Percentiles rank a stretch among this genome's conserved stretches.
Conservation (phyloP, 2,888 invertebrate species). For the Eupithecia dodoneata region DNA sequence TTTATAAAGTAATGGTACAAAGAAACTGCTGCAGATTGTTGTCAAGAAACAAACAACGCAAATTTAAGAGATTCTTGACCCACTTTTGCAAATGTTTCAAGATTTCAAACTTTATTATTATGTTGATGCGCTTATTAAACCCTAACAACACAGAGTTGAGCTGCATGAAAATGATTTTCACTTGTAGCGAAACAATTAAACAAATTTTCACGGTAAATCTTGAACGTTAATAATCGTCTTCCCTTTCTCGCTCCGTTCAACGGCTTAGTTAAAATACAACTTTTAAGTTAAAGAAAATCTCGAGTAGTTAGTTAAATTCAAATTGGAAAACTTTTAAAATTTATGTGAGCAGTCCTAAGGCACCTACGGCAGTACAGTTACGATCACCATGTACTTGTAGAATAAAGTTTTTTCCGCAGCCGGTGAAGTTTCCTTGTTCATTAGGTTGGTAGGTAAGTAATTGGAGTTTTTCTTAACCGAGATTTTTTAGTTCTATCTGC, state of each 20-base stretch:
- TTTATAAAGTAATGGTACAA: background rate
- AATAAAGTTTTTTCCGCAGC: conserved; percentile 14
- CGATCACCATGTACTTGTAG: conserved; percentile 30
- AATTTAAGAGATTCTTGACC: background rate
- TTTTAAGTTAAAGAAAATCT: conserved; percentile 75
- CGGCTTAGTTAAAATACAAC: conserved; percentile 70
- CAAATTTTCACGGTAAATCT: conserved; percentile 55
- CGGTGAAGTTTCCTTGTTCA: conserved; percentile 10
- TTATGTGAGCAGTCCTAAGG: conserved; percentile 77
- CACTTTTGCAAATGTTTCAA: background rate
- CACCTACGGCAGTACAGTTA: conserved; percentile 67
- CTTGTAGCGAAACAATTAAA: conserved; percentile 44
- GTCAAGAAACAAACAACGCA: background rate
- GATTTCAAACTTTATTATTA: background rate
- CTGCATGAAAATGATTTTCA: conserved; percentile 36
- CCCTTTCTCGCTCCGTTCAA: conserved; percentile 50
- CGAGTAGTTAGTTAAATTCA: conserved; percentile 80
- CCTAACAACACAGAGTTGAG: conserved; percentile 23
- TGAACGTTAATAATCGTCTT: conserved; percentile 60
- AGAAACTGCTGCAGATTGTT: background rate
- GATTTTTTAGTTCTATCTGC: conserved; percentile 1
- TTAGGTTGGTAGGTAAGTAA: conserved; percentile 6
- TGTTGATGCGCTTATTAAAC: conserved; percentile 13
- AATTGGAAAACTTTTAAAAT: conserved; percentile 80
- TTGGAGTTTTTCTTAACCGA: conserved; percentile 7